Conservation (phyloP, 2,113 vertebrate genomes). For the Nothoprocta perdicaria region DNA sequence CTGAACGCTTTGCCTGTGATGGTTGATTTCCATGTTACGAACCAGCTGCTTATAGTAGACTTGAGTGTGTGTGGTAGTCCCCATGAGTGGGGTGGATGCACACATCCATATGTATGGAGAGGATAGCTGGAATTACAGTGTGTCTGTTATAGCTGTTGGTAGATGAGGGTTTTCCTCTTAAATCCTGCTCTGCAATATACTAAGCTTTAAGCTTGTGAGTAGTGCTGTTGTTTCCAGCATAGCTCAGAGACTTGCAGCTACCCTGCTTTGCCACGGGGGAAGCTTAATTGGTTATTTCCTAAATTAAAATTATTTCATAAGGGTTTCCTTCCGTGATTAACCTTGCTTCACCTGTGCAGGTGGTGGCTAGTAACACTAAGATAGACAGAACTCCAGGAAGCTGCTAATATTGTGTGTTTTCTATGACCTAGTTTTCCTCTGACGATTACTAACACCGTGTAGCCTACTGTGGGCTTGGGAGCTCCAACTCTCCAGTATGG, state of each 20-base stretch:
- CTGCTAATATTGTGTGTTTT: background rate
- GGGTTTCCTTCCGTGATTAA: constrained; percentile 39
- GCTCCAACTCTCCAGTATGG: background rate
- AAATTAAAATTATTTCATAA: constrained; percentile 25
- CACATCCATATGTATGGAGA: background rate
- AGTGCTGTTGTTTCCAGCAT: background rate
- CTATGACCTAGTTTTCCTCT: background rate
- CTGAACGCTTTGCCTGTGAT: constrained; percentile 25
- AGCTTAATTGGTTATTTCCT: constrained; percentile 52
- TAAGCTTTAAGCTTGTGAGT: background rate
- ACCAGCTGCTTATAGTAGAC: background rate
- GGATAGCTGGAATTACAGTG: background rate
- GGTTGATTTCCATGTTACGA: background rate
- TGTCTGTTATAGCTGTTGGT: background rate
- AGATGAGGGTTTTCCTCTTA: background rate
- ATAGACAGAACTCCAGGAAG: background rate
- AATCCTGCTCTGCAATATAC: background rate
- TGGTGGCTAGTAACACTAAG: background rate
- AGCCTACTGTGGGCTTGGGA: background rate
- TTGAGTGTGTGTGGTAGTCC: background rate
- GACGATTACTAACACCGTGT: background rate
- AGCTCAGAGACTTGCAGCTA: background rate
- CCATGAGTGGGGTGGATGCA: background rate
- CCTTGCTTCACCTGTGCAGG: constrained; percentile 25
- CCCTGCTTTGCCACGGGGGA: background rate